These are phyloP conservation scores for Ochotona curzoniae DNA, from an alignment of 2,113 vertebrate species.

Conservation along the genomic window DNA sequence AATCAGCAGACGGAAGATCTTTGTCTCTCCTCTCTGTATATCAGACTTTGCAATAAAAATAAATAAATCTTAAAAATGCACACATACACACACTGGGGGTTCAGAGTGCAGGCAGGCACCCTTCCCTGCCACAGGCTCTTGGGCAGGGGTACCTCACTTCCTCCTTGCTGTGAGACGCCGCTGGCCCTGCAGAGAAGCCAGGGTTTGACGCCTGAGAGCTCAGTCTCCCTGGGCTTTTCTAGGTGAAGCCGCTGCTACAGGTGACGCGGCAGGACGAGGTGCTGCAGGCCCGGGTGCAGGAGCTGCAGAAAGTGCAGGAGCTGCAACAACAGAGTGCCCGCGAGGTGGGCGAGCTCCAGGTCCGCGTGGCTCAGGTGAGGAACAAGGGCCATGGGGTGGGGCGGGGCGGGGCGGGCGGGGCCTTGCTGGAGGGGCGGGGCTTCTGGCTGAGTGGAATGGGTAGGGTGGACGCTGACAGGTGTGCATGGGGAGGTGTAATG, in stretches of 20 bases:
- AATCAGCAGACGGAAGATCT: too few relatives aligned
- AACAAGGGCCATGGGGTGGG: not conserved
- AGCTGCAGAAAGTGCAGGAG: constrained; percentile 92
- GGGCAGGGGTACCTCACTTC: too few relatives aligned
- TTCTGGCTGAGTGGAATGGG: not conserved
- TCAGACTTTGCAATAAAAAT: too few relatives aligned
- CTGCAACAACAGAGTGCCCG: constrained; percentile 87
- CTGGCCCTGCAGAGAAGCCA: too few relatives aligned
- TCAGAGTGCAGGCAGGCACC: too few relatives aligned
- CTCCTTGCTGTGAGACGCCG: too few relatives aligned
- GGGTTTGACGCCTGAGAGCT: not conserved
- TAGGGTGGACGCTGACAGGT: too few relatives aligned
- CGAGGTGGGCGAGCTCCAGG: constrained; percentile 88
- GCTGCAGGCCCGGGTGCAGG: constrained; percentile 90
- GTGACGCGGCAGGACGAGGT: constrained; percentile 95
- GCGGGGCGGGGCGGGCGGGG: not conserved
- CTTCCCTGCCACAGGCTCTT: not conserved
- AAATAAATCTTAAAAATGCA: too few relatives aligned
- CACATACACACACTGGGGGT: too few relatives aligned
- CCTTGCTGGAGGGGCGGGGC: not conserved
- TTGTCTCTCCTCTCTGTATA: too few relatives aligned
- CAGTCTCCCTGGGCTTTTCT: not conserved
- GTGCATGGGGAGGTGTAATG: too few relatives aligned
- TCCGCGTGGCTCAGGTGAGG: constrained; percentile 89
- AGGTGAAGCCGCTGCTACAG: constrained; percentile 96